phyloP scores from a whole-genome alignment of 2,888 invertebrate genomes.

The Epirrhoe tristata region DNA sequence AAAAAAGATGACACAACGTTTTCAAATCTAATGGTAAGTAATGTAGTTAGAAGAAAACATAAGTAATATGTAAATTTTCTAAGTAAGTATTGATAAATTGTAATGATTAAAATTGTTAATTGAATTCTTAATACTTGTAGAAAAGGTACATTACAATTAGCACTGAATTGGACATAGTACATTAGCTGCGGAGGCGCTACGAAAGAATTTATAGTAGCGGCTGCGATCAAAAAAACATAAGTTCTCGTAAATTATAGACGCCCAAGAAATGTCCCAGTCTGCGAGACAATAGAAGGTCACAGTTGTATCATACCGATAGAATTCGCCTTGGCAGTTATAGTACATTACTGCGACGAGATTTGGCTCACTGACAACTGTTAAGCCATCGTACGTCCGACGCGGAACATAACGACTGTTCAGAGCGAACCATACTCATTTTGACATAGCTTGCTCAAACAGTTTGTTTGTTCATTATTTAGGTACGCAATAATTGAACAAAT shows the following conservation, averaged over 20 bases:
- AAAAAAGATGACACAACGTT: too few species aligned
- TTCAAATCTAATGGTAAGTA: too few species aligned
- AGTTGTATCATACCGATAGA: conserved; percentile 76
- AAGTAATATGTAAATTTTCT: too few species aligned
- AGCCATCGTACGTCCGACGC: conserved; percentile 43
- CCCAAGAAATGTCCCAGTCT: conserved; percentile 60
- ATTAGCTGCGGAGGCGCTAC: conserved; percentile 19
- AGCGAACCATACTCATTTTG: conserved; percentile 34
- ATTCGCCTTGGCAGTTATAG: conserved; percentile 76
- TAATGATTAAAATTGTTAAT: too few species aligned
- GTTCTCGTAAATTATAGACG: conserved; percentile 26
- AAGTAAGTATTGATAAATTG: too few species aligned
- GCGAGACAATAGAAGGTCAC: conserved; percentile 79
- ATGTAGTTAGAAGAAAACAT: too few species aligned
- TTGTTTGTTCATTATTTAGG: conserved; percentile 21
- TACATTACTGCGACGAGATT: conserved; percentile 66
- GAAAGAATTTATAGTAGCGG: conserved; percentile 19
- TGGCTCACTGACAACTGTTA: conserved; percentile 73
- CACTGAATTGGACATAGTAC: conserved; percentile 1
- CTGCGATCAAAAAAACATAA: conserved; percentile 8
- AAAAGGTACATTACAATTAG: too few species aligned
- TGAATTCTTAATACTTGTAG: too few species aligned
- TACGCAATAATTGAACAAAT: not conserved
- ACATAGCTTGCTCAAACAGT: conserved; percentile 18
- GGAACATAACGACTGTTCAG: conserved; percentile 49